Percentiles rank a stretch among this genome's conserved stretches.
Evolutionary conservation across 1,140 invertebrate species (phyloP).

Genomic region (Drosophila suzukii): DNA sequence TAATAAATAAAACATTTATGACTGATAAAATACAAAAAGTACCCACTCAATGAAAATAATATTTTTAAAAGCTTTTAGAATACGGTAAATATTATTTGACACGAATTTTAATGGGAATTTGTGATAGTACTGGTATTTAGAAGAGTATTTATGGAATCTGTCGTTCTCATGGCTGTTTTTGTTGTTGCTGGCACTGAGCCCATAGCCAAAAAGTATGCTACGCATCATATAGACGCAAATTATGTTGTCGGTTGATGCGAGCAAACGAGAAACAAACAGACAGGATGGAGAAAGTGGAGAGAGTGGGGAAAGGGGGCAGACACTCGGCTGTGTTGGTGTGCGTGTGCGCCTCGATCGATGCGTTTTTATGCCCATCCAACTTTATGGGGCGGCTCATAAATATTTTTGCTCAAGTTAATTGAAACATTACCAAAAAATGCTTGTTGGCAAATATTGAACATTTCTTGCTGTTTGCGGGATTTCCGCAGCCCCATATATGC

Average conservation of each 20-base stretch:
- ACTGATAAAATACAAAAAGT: too few relatives aligned
- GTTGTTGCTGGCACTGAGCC: conserved; percentile 27
- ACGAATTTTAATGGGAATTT: too few relatives aligned
- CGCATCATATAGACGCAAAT: conserved; percentile 70
- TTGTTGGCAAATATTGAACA: conserved; percentile 76
- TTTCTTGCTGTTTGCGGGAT: conserved; percentile 40
- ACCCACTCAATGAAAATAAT: too few relatives aligned
- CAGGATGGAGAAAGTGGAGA: neutral
- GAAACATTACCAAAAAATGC: conserved; percentile 80
- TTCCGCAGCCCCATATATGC: neutral
- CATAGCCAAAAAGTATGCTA: conserved; percentile 68
- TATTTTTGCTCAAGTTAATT: conserved; percentile 81
- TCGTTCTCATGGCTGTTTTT: neutral
- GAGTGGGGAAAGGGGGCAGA: neutral
- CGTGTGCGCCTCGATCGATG: conserved; percentile 20
- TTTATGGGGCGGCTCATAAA: conserved; percentile 68
- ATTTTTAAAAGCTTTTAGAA: too few relatives aligned
- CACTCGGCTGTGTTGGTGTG: conserved; percentile 3
- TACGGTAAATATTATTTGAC: too few relatives aligned
- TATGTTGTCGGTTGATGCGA: conserved; percentile 55
- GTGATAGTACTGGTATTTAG: neutral
- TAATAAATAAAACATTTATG: too few relatives aligned
- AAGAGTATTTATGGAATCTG: neutral
- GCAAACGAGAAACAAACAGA: conserved; percentile 19
- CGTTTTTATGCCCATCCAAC: conserved; percentile 71